These are phyloP conservation scores for Cynodonichthys magdalenae DNA, from an alignment of 2,797 vertebrate genomes.

Conservation along the genomic window DNA sequence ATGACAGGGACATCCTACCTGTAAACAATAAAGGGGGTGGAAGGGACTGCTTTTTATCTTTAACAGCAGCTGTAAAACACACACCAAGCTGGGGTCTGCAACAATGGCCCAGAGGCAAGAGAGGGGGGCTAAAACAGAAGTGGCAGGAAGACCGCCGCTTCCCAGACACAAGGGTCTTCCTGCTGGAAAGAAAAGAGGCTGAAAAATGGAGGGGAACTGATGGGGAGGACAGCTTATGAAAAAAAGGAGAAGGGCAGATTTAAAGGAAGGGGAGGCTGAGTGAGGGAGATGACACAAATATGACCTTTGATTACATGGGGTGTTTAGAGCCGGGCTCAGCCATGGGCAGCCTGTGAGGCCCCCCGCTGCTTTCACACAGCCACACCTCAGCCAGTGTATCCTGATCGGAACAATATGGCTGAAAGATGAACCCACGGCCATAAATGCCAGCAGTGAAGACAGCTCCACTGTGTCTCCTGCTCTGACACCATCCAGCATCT, in stretches of 20 bases:
- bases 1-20: slow-evolving; percentile 81
- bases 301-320: slow-evolving; percentile 75
- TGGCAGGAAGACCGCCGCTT: slow-evolving; percentile 80
- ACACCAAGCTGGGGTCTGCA: slow-evolving; percentile 79
- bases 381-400: slow-evolving; percentile 68
- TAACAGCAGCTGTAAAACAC: slow-evolving; percentile 84
- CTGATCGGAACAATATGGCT: slow-evolving; percentile 79
- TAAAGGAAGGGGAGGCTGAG: slow-evolving; percentile 55
- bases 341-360: slow-evolving; percentile 48
- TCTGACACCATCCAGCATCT: slow-evolving; percentile 71
- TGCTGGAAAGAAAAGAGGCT: slow-evolving; percentile 64
- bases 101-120: slow-evolving; percentile 78
- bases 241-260: slow-evolving; percentile 53
- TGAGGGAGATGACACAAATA: slow-evolving; percentile 63
- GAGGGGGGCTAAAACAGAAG: slow-evolving; percentile 70
- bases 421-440: slow-evolving; percentile 73
- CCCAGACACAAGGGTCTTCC: slow-evolving; percentile 78
- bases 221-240: slow-evolving; percentile 51
- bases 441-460: slow-evolving; percentile 77
- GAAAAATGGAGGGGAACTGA: slow-evolving; percentile 61
- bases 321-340: slow-evolving; percentile 60
- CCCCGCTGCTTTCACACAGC: slow-evolving; percentile 64
- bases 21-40: slow-evolving; percentile 83
- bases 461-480: slow-evolving; percentile 67
- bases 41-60: slow-evolving; percentile 83